Evolutionary conservation across 2,113 vertebrate species (phyloP).

Genomic region (Canis aureus): DNA sequence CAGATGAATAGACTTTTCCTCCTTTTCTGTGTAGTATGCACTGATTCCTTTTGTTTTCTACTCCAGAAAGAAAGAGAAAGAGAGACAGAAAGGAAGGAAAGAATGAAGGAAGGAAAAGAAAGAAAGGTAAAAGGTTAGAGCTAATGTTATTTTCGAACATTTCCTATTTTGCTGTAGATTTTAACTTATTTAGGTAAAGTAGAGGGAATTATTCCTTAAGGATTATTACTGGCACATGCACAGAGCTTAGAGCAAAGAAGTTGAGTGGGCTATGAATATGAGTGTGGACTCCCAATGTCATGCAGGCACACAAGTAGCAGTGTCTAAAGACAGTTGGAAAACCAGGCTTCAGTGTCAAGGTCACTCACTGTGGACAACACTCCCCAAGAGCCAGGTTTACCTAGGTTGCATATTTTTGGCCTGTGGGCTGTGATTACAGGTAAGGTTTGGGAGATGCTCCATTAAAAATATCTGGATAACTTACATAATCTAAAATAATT

Average conservation of each 20-base stretch:
- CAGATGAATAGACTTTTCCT: background rate
- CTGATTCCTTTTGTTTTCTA: background rate
- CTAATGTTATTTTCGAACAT: background rate
- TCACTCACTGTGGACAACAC: fast-evolving
- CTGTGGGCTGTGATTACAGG: background rate
- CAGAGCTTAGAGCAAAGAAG: background rate
- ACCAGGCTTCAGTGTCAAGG: background rate
- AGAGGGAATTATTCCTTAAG: background rate
- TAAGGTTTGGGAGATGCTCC: background rate
- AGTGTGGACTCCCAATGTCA: fast-evolving
- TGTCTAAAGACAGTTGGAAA: background rate
- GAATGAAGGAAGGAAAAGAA: background rate
- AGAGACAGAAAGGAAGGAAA: background rate
- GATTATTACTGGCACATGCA: background rate
- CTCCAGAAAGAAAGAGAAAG: background rate
- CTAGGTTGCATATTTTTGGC: background rate
- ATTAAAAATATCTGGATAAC: background rate
- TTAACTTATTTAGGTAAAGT: background rate
- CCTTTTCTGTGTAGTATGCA: background rate
- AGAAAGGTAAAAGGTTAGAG: background rate
- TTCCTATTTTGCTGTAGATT: background rate
- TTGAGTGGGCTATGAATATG: background rate
- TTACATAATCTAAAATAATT: background rate
- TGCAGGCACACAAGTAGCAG: background rate
- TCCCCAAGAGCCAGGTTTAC: background rate